phyloP scores from a whole-genome alignment of 2,888 invertebrate genomes.

The Diabrotica balteata region DNA sequence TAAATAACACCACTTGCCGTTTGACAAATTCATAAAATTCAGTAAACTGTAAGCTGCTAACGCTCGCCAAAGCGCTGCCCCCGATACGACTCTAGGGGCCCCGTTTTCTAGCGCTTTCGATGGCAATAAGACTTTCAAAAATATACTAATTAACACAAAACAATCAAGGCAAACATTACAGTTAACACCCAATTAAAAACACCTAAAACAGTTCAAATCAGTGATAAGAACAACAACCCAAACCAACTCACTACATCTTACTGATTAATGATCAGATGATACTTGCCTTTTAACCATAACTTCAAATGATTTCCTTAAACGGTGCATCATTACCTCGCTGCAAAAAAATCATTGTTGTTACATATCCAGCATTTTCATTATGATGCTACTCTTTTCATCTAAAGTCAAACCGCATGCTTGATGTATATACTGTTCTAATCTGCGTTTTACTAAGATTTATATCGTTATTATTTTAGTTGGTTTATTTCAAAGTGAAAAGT shows the following conservation, averaged over 20 bases:
- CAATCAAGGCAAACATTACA: too few relatives aligned
- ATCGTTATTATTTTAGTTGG: slow-evolving; percentile 7
- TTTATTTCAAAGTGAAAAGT: neutral
- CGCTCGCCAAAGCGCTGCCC: too few relatives aligned
- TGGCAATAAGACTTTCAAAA: too few relatives aligned
- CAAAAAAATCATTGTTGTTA: slow-evolving; percentile 39
- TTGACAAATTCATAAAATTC: too few relatives aligned
- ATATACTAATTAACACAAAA: too few relatives aligned
- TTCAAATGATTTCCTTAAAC: slow-evolving; percentile 43
- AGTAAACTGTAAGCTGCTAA: too few relatives aligned
- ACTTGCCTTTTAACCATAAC: slow-evolving; percentile 43
- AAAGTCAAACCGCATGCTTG: slow-evolving; percentile 39
- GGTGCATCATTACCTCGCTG: slow-evolving; percentile 44
- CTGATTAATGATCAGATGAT: slow-evolving; percentile 25
- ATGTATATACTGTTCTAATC: slow-evolving; percentile 18
- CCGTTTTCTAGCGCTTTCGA: too few relatives aligned
- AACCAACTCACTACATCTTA: neutral
- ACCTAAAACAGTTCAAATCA: neutral
- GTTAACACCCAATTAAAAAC: too few relatives aligned
- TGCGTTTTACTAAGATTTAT: slow-evolving; percentile 10
- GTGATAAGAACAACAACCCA: neutral
- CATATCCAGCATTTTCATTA: slow-evolving; percentile 21
- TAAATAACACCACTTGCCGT: too few relatives aligned
- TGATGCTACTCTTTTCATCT: slow-evolving; percentile 35
- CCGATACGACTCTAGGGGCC: too few relatives aligned